Percentiles rank a stretch among this genome's conserved stretches.
Conservation (phyloP, 2,888 invertebrate species). For the Cheilosia vulpina region DNA sequence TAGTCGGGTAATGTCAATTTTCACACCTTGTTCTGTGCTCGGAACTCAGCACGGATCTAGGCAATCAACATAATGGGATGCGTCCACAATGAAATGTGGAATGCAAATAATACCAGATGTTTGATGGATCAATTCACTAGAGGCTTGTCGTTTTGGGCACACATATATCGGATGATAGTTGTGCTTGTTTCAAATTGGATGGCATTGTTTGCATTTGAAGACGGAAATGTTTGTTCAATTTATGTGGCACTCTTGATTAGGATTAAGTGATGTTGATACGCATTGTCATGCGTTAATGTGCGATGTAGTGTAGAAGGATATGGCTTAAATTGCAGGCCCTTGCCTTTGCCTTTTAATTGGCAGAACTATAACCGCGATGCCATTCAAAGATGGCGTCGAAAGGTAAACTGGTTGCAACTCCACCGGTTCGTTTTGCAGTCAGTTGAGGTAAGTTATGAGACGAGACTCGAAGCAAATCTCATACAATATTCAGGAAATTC, state of each 20-base stretch:
- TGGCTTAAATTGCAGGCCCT: neutral
- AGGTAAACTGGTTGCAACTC: no score
- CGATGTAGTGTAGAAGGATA: neutral
- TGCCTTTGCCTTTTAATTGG: neutral
- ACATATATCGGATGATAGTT: slow-evolving; percentile 5
- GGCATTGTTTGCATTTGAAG: slow-evolving; percentile 52
- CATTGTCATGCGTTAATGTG: neutral
- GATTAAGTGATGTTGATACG: slow-evolving; percentile 23
- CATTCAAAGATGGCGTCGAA: no score
- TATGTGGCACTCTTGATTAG: slow-evolving; percentile 42
- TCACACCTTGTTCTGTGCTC: slow-evolving; percentile 72
- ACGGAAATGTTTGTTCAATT: slow-evolving; percentile 45
- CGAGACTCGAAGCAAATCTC: no score
- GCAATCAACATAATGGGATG: slow-evolving; percentile 70
- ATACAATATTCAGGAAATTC: no score
- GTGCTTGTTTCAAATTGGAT: slow-evolving; percentile 53
- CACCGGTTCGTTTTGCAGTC: no score
- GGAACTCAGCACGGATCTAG: slow-evolving; percentile 57
- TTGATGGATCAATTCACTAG: slow-evolving; percentile 71
- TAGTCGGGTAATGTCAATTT: slow-evolving; percentile 70
- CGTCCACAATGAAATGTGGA: slow-evolving; percentile 61
- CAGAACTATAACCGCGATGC: no score
- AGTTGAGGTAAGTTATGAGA: no score
- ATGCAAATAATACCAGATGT: slow-evolving; percentile 75
- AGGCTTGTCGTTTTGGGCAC: slow-evolving; percentile 44